Base-by-base conservation (phyloP, 2,113 vertebrate species). In the Tragulus kanchil region DNA sequence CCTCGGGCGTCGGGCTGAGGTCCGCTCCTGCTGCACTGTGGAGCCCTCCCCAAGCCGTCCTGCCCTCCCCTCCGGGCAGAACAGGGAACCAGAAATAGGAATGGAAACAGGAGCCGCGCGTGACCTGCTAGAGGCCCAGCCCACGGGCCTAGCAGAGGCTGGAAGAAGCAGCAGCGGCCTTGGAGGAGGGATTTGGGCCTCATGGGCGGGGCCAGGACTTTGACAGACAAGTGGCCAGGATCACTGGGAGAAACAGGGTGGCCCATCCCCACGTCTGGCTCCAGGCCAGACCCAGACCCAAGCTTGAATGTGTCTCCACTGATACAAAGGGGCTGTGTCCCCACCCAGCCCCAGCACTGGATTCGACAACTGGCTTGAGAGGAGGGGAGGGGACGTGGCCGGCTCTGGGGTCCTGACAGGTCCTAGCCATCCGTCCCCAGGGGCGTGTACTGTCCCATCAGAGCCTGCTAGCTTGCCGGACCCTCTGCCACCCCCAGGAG, bases 281-380 rank as follows among this genome's bases (percentile, higher is more conserved):
- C 8, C 50, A n/a, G 23, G 21, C 19, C 26, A 14, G 23, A 10
- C 26, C 48, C 85, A n/a, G 59, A 64, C 5, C 26, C 42, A 45
- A 19, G 54, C 4, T 1, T 15, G 28, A 26, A n/a, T 56, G 61
- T 0, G 26, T 2, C 52, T 13, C 14, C 14, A 7, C n/a, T 42
- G 10, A 14, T 45, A 54, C 5, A 36, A 69, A 85, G 58, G 58
- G 50, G 67, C 15, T 0, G 6, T 4, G 25, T 42, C 17, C 50
- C 45, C n/a, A 6, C 14, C 10, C 13, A 1, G 2, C 14, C 1
- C 5, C 2, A 2, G 17, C 0, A 7, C 36, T 16, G 15, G 59
- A 16, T 52, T 28, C 28, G 3, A 5, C 1, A 52, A 50, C 28
- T 26, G 8, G 21, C 85, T n/a, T 13, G 17, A 54, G 28, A 10